Base-by-base conservation (phyloP, 2,888 invertebrate species). In the Apamea epomidion region DNA sequence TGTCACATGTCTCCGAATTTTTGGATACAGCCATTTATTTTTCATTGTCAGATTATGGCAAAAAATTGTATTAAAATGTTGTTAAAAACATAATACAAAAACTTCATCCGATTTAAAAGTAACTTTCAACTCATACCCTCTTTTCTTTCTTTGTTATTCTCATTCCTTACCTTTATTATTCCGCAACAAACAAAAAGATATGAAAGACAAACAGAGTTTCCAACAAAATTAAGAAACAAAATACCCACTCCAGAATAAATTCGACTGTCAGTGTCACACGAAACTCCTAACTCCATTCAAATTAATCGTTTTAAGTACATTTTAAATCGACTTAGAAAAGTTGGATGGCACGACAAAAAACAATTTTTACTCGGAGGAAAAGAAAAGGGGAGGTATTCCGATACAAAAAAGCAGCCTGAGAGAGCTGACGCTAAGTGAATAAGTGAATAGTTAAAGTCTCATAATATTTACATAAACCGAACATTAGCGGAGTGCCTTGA, bases 391-490 rank as follows among this genome's bases (percentile, higher is more conserved):
- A 92, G 90, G 90, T 92, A 87, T 92, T 89, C 89, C 93, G 93
- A 95, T 94, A 94, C 95, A 95, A 96, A 95, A 95, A 95, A 94
- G 93, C 94, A 93, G 92, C 90, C 91, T 87, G 90, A 93, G 92
- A 94, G 94, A 93, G 90, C 94, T 94, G 94, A 94, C 94, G 95
- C 93, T 96, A 96, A 96, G 95, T 96, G 96, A 96, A 96, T 96
- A 96, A 96, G 96, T 95, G 96, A 96, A 96, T 96, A 96, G 96
- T 97, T 96, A 96, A 96, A 96, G 94, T 95, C 96, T 96, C 96
- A 93, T 96, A 94, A 95, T 95, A 96, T 97, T 97, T 94, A 94
- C 97, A 96, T 97, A 96, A 96, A 96, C 93, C 92, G 95, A 93
- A 95, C 96, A 96, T 97, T 96, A 96, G 93, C 92, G 91, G 89